Evolutionary conservation across 1,140 invertebrate genomes (phyloP), one percentile per base, ranked within the genome.

Genomic region (Drosophila repletoides): DNA sequence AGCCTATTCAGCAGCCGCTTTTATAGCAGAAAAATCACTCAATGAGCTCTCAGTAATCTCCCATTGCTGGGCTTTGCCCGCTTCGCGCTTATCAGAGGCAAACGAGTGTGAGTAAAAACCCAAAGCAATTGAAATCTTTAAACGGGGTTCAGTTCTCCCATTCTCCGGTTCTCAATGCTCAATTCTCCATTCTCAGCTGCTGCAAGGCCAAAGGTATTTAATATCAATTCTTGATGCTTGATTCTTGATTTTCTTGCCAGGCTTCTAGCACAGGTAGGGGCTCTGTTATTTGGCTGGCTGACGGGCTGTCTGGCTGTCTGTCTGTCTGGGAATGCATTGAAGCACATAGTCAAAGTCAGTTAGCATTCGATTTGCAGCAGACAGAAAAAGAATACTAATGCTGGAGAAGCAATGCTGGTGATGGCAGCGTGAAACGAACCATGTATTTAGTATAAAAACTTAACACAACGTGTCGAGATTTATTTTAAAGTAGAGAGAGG

Each of bases 261-360:
- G 19, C 24, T 26, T 36, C 48, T 31, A 21, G 5, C 45, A 19
- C 24, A 33, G 45, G n/a, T 19, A 15, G 15, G 15, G 43, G 28
- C 45, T 33, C 24, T 15, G 26, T 12, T 5, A 34, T 34, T 34
- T 34, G 31, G 15, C 31, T 34, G n/a, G n/a, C n/a, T n/a, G n/a
- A n/a, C n/a, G n/a, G n/a, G n/a, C n/a, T n/a, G n/a, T n/a, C n/a
- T n/a, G n/a, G n/a, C n/a, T 41, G 38, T 28, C 19, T 45, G 24
- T 12, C 36, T 31, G 46, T 66, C 48, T 63, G 49, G 24, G 45
- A 51, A 56, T 56, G 66, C 66, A 69, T 15, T 49, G 21, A 46
- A 33, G 59, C 65, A 34, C 40, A 55, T 55, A 68, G 59, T 63
- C 65, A 68, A 68, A 68, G 59, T 33, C 41, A 26, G 48, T 48